A percentile compares a stretch with the other conserved stretches of the same genome.
phyloP scores from a whole-genome alignment of 2,888 invertebrate genomes.

The Eupeodes latifasciatus region DNA sequence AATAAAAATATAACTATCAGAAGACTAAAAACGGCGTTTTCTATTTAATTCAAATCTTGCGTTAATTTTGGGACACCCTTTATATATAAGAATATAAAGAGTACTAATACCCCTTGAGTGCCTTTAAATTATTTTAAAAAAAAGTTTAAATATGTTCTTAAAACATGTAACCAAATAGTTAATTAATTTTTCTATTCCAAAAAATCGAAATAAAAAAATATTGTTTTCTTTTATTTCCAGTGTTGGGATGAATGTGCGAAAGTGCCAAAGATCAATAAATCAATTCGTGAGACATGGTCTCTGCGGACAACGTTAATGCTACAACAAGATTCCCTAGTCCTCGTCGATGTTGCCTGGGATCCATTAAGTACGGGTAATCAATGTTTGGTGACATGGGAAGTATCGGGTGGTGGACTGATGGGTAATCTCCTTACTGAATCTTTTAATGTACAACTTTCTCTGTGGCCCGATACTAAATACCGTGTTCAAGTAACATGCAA shows the following conservation, averaged over 20 bases:
- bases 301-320: conserved; percentile 82
- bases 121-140: too few species aligned
- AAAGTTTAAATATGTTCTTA: too few species aligned
- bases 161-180: too few species aligned
- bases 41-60: too few species aligned
- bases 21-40: too few species aligned
- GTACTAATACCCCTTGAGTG: too few species aligned
- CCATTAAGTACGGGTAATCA: conserved; percentile 81
- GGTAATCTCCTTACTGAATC: conserved; percentile 83
- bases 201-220: neutral
- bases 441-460: conserved; percentile 83
- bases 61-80: too few species aligned
- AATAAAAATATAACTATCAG: too few species aligned
- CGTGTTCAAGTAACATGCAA: conserved; percentile 84
- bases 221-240: conserved; percentile 78
- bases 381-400: conserved; percentile 84
- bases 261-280: conserved; percentile 81
- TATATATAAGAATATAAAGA: too few species aligned
- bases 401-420: conserved; percentile 83
- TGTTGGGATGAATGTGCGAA: conserved; percentile 83
- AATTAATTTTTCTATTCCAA: neutral
- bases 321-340: conserved; percentile 83
- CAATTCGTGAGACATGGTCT: conserved; percentile 81
- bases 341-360: conserved; percentile 83
- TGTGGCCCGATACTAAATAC: conserved; percentile 84